Conservation (phyloP, 2,797 vertebrate species). For the Pangasius mekongensis region DNA sequence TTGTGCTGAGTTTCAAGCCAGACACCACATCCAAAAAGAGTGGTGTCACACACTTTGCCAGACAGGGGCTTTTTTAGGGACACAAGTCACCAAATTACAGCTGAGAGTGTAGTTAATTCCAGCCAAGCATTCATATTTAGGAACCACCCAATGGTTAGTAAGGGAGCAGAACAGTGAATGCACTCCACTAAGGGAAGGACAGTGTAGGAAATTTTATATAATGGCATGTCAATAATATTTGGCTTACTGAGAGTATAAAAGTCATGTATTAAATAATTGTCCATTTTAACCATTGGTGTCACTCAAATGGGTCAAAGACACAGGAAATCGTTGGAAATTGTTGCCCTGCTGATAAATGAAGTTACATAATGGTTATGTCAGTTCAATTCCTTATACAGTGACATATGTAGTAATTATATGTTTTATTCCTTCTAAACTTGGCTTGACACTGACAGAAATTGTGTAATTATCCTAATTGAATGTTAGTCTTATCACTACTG, state of each 20-base stretch:
- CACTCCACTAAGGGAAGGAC: not conserved
- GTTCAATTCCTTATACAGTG: constrained; percentile 23
- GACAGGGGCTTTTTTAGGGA: constrained; percentile 78
- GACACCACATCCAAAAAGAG: constrained; percentile 77
- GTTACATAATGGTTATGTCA: constrained; percentile 28
- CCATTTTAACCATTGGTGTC: not conserved
- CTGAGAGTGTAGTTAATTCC: constrained; percentile 74
- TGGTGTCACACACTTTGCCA: constrained; percentile 72
- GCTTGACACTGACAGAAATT: constrained; percentile 23
- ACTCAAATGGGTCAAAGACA: not conserved
- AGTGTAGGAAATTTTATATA: not conserved
- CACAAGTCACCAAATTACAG: constrained; percentile 82
- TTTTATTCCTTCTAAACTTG: constrained; percentile 29
- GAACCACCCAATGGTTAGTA: constrained; percentile 71
- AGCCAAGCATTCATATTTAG: constrained; percentile 66
- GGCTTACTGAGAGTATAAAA: not conserved
- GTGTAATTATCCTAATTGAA: constrained; percentile 14
- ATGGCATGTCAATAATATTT: constrained; percentile 10
- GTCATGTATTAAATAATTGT: not conserved
- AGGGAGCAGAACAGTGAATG: constrained; percentile 47
- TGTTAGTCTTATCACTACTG: not conserved
- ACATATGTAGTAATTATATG: constrained; percentile 18
- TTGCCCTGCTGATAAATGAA: constrained; percentile 3
- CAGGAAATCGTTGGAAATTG: not conserved
- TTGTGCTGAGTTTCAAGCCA: constrained; percentile 53